A percentile compares a stretch with the other conserved stretches of the same genome.
Evolutionary conservation across 2,797 vertebrate species (phyloP).

Genomic region (Bufotes viridis): DNA sequence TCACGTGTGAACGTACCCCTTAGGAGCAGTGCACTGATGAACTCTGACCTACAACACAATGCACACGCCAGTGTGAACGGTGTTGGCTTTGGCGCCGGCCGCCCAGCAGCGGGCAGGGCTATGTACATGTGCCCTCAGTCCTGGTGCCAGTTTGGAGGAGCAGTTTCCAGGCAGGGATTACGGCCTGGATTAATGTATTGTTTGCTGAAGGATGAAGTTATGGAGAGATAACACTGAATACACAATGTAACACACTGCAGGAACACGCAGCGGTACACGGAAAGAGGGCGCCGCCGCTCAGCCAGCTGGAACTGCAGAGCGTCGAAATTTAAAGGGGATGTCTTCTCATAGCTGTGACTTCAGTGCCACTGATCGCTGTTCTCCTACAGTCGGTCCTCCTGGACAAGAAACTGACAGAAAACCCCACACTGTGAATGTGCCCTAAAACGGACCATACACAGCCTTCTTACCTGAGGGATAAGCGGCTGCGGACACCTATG

Average conservation of each 20-base stretch:
- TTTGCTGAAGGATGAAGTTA: background rate
- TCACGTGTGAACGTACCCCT: too few relatives aligned
- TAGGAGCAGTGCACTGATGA: too few relatives aligned
- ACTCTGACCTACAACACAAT: too few relatives aligned
- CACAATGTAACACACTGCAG: background rate
- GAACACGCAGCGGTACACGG: too few relatives aligned
- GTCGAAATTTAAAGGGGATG: background rate
- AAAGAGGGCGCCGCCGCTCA: too few relatives aligned
- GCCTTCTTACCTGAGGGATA: too few relatives aligned
- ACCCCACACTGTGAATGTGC: too few relatives aligned
- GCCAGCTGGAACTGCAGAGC: too few relatives aligned
- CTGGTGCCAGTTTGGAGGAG: background rate
- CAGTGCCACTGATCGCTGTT: background rate
- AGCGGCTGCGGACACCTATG: too few relatives aligned
- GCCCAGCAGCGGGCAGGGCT: background rate
- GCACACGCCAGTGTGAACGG: background rate
- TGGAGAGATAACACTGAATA: background rate
- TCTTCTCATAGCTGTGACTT: background rate
- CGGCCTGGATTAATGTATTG: background rate
- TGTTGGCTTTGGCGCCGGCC: background rate
- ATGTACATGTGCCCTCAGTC: background rate
- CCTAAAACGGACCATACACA: too few relatives aligned
- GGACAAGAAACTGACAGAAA: too few relatives aligned
- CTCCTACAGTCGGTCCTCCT: too few relatives aligned
- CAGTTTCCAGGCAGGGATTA: background rate